A percentile compares a stretch with the other conserved stretches of the same genome.
Conservation (phyloP, 2,797 vertebrate species). For the Hippopotamyrus pictus region DNA sequence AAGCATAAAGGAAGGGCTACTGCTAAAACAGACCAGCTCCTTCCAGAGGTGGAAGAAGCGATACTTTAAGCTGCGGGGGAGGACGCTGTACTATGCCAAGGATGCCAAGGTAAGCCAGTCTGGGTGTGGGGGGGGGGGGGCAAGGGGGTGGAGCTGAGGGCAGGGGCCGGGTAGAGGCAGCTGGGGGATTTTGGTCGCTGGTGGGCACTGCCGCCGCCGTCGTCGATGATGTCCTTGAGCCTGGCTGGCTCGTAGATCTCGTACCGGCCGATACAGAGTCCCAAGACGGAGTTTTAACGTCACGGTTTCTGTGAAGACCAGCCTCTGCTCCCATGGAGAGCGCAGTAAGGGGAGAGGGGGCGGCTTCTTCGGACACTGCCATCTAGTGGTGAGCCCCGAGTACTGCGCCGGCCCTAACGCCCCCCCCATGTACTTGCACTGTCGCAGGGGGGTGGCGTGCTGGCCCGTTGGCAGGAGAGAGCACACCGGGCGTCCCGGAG, state of each 20-base stretch:
- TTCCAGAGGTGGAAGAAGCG: slow-evolving; percentile 98
- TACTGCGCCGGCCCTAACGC: neutral
- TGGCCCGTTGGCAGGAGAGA: slow-evolving; percentile 66
- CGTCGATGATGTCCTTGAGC: neutral
- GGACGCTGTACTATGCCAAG: slow-evolving; percentile 97
- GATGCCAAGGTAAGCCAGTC: slow-evolving; percentile 81
- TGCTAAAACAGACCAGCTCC: slow-evolving; percentile 96
- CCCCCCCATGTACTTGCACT: slow-evolving; percentile 36
- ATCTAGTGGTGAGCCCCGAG: neutral
- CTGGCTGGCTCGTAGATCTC: neutral
- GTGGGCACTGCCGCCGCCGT: neutral
- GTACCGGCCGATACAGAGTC: no score
- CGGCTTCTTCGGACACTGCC: neutral
- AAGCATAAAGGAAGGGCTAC: slow-evolving; percentile 90
- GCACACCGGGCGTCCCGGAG: slow-evolving; percentile 59
- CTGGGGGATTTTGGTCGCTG: neutral
- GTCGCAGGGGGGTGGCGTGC: slow-evolving; percentile 58
- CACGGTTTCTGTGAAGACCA: neutral
- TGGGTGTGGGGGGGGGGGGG: no score
- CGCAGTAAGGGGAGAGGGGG: neutral
- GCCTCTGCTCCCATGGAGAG: neutral
- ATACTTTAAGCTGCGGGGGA: slow-evolving; percentile 93
- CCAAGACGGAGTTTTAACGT: neutral
- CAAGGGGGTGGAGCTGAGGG: no score
- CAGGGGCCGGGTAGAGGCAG: no score